Evolutionary conservation across 2,888 invertebrate genomes (phyloP).

Genomic region (Ophraella communa): DNA sequence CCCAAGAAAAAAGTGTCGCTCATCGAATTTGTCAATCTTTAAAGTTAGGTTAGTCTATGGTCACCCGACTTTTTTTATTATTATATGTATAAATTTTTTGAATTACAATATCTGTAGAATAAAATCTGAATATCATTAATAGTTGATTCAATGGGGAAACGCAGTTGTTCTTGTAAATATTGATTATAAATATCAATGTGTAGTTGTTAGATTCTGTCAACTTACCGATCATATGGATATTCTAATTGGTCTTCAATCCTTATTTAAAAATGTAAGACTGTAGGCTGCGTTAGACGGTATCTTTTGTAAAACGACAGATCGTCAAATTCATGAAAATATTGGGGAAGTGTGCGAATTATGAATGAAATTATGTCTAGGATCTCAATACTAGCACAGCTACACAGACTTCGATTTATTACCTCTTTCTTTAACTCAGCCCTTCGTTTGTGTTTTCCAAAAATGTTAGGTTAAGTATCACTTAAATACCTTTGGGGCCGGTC

Average conservation of each 20-base stretch:
- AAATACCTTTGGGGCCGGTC: too few species aligned
- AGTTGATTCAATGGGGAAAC: not conserved
- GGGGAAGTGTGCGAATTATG: not conserved
- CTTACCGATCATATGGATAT: not conserved
- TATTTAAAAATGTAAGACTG: not conserved
- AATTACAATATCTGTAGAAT: too few species aligned
- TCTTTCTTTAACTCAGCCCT: too few species aligned
- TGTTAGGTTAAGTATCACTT: not conserved
- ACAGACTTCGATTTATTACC: too few species aligned
- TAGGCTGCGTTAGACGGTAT: not conserved
- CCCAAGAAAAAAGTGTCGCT: too few species aligned
- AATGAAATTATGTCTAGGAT: not conserved
- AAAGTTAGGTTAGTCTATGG: too few species aligned
- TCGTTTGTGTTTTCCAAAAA: not conserved
- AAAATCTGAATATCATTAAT: too few species aligned
- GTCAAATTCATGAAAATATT: not conserved
- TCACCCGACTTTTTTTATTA: too few species aligned
- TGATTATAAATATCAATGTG: not conserved
- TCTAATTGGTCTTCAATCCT: not conserved
- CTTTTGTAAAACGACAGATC: not conserved
- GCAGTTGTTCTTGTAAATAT: not conserved
- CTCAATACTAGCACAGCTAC: too few species aligned
- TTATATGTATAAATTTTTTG: too few species aligned
- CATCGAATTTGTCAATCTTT: too few species aligned
- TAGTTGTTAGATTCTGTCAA: not conserved